Conservation (phyloP, 2,888 invertebrate genomes). For the Zhuqinia jingwanae region DNA sequence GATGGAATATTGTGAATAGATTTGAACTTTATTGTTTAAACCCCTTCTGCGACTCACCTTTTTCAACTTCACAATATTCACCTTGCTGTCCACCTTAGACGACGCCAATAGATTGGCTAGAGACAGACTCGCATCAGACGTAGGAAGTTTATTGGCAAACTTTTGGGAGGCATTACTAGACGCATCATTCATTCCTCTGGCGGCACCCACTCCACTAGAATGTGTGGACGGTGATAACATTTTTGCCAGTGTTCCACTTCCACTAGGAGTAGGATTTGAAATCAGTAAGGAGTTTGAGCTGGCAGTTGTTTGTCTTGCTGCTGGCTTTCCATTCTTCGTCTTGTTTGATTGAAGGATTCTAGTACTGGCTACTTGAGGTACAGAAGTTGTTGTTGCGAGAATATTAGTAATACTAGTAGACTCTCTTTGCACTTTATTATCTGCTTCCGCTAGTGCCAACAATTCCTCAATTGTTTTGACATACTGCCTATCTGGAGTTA, state of each 20-base stretch:
- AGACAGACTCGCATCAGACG: constrained; percentile 80
- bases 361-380: constrained; percentile 27
- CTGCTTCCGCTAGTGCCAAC: constrained; percentile 40
- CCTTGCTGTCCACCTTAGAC: constrained; percentile 81
- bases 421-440: constrained; percentile 62
- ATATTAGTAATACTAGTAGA: constrained; percentile 9
- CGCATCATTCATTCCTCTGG: constrained; percentile 38
- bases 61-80: constrained; percentile 49
- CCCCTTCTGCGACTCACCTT: constrained; percentile 42
- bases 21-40: no score
- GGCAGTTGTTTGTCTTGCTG: constrained; percentile 10
- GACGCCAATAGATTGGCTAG: constrained; percentile 83
- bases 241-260: constrained; percentile 75
- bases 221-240: constrained; percentile 75
- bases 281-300: constrained; percentile 47
- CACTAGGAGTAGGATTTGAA: constrained; percentile 55
- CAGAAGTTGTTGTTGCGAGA: constrained; percentile 28
- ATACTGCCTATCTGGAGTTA: constrained; percentile 42
- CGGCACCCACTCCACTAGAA: constrained; percentile 50
- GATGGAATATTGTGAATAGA: not conserved
- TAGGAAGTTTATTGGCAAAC: constrained; percentile 52
- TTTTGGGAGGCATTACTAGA: constrained; percentile 48
- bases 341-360: constrained; percentile 17
- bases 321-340: constrained; percentile 65
- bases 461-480: constrained; percentile 48